Conservation (phyloP, 2,888 invertebrate species). For the Acrobeloides nanus region DNA sequence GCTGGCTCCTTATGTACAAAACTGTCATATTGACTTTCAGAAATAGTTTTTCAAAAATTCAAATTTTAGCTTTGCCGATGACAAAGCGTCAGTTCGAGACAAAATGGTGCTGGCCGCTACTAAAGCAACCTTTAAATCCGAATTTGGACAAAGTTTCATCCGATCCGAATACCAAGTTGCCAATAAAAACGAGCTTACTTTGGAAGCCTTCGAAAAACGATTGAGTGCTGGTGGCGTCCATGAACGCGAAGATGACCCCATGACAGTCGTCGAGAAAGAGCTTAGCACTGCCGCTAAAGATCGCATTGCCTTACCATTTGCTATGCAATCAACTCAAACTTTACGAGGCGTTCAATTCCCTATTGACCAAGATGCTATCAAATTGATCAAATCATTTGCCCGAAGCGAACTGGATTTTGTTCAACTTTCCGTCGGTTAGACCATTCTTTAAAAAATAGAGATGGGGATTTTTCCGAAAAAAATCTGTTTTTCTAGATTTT, state of each 20-base stretch:
- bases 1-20: too few relatives aligned
- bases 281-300: slow-evolving; percentile 54
- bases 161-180: slow-evolving; percentile 87
- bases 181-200: slow-evolving; percentile 60
- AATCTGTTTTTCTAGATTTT: too few relatives aligned
- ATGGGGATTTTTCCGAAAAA: too few relatives aligned
- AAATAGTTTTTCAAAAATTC: slow-evolving; percentile 2
- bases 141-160: slow-evolving; percentile 87
- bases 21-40: too few relatives aligned
- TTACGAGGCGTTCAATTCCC: slow-evolving; percentile 83
- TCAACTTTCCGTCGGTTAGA: slow-evolving; percentile 73
- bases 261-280: slow-evolving; percentile 56
- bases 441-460: slow-evolving; percentile 34
- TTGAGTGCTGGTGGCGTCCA: slow-evolving; percentile 27
- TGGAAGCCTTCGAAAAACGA: slow-evolving; percentile 33
- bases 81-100: slow-evolving; percentile 77
- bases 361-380: slow-evolving; percentile 70
- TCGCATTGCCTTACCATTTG: slow-evolving; percentile 43
- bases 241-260: slow-evolving; percentile 9
- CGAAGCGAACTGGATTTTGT: slow-evolving; percentile 75
- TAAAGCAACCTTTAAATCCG: slow-evolving; percentile 87
- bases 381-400: slow-evolving; percentile 69
- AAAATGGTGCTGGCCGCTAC: slow-evolving; percentile 98
- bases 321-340: slow-evolving; percentile 63
- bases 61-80: slow-evolving; percentile 82